Evolutionary conservation across 2,888 invertebrate species (phyloP).

Genomic region (Hemithea aestivaria): DNA sequence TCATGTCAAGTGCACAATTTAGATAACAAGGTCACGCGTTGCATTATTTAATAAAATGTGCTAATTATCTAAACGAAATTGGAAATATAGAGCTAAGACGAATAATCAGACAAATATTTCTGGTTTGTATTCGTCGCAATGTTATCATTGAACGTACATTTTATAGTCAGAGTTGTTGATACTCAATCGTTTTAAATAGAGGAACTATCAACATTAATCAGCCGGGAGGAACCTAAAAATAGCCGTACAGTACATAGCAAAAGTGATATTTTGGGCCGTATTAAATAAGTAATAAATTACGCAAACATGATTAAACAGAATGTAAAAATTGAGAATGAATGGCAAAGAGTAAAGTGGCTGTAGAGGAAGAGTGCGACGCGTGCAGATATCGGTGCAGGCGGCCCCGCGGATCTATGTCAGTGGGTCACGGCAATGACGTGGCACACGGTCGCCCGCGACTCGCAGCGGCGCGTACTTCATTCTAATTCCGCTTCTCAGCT

Average conservation of each 20-base stretch:
- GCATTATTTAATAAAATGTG: constrained; percentile 60
- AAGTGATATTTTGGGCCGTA: constrained; percentile 1
- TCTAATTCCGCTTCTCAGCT: constrained; percentile 75
- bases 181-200: constrained; percentile 1
- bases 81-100: constrained; percentile 7
- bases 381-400: constrained; percentile 76
- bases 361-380: constrained; percentile 65
- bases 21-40: constrained; percentile 75
- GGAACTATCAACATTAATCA: constrained; percentile 4
- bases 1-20: constrained; percentile 78
- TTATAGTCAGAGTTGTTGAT: background rate
- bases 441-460: constrained; percentile 66
- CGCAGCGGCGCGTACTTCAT: constrained; percentile 61
- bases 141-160: too few relatives aligned
- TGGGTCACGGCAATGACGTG: constrained; percentile 84
- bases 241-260: constrained; percentile 1
- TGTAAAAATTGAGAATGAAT: constrained; percentile 22
- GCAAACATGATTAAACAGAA: constrained; percentile 9
- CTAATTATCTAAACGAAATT: constrained; percentile 21
- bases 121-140: too few relatives aligned
- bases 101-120: constrained; percentile 5
- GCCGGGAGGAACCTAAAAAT: constrained; percentile 5
- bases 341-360: constrained; percentile 52
- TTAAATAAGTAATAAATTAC: constrained; percentile 4
- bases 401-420: constrained; percentile 83